Percentiles rank a stretch among this genome's conserved stretches.
Conservation (phyloP, 1,140 invertebrate species). For the Colletes latitarsis region DNA sequence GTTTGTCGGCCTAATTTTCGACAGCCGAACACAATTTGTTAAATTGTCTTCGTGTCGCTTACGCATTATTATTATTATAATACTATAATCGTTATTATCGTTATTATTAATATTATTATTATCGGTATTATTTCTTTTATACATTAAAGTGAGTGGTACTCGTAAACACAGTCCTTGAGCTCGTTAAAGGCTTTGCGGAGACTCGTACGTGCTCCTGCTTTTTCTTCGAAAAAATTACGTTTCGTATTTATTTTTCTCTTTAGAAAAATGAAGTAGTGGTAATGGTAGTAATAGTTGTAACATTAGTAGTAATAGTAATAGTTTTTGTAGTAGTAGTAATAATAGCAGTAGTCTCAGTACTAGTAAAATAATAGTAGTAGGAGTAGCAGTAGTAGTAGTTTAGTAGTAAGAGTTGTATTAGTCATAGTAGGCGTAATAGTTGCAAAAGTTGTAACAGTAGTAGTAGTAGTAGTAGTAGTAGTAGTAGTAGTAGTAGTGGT, state of each 20-base stretch:
- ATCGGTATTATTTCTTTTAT: conserved; percentile 39
- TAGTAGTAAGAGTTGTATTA: conserved; percentile 6
- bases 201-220: conserved; percentile 43
- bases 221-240: conserved; percentile 45
- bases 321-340: too few relatives aligned
- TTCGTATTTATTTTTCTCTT: conserved; percentile 5
- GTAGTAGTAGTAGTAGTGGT: conserved; percentile 15
- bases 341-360: not conserved
- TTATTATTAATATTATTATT: conserved; percentile 22
- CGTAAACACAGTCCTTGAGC: conserved; percentile 63
- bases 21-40: conserved; percentile 17
- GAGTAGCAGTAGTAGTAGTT: conserved; percentile 1
- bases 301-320: too few relatives aligned
- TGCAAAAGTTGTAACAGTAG: conserved; percentile 21
- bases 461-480: not conserved
- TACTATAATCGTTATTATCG: conserved; percentile 38
- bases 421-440: conserved; percentile 24
- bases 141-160: conserved; percentile 56
- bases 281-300: too few relatives aligned
- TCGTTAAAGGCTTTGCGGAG: conserved; percentile 62
- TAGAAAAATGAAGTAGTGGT: conserved; percentile 52
- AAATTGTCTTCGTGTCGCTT: conserved; percentile 15
- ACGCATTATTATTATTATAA: conserved; percentile 47
- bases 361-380: conserved; percentile 21
- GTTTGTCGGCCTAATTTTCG: conserved; percentile 30